Percentiles rank a stretch among this genome's conserved stretches.
Conservation (phyloP, 2,888 invertebrate species). For the Coecobrya sp. region DNA sequence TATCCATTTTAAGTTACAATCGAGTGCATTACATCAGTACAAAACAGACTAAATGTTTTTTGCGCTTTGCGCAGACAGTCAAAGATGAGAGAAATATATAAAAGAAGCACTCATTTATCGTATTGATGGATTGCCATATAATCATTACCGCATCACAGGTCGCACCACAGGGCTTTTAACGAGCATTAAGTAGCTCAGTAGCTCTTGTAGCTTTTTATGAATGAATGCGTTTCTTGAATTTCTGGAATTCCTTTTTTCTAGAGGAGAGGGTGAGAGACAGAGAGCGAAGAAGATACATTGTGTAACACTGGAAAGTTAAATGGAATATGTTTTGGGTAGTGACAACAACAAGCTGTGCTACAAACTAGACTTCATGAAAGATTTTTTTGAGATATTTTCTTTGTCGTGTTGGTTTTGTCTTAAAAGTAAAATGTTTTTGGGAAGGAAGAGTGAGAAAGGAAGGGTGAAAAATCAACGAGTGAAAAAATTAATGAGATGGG, state of each 20-base stretch:
- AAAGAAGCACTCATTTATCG: constrained; percentile 6
- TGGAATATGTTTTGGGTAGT: not conserved
- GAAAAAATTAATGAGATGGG: constrained; percentile 35
- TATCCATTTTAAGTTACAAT: constrained; percentile 45
- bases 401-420: not conserved
- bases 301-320: not conserved
- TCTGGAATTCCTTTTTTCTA: constrained; percentile 45
- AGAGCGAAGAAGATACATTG: not conserved
- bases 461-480: not conserved
- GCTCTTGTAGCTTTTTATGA: not conserved
- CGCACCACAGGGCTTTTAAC: constrained; percentile 54
- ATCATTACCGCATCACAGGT: constrained; percentile 52
- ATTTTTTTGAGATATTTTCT: not conserved
- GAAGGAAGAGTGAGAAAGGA: not conserved
- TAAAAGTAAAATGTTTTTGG: not conserved
- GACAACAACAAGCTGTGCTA: not conserved
- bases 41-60: constrained; percentile 25
- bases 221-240: constrained; percentile 53
- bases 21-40: not conserved
- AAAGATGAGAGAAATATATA: constrained; percentile 9
- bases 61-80: not conserved
- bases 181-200: constrained; percentile 18
- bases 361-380: not conserved
- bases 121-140: constrained; percentile 68
- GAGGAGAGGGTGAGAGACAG: not conserved